phyloP scores from a whole-genome alignment of 1,140 invertebrate genomes.

The Oryzaephilus surinamensis region DNA sequence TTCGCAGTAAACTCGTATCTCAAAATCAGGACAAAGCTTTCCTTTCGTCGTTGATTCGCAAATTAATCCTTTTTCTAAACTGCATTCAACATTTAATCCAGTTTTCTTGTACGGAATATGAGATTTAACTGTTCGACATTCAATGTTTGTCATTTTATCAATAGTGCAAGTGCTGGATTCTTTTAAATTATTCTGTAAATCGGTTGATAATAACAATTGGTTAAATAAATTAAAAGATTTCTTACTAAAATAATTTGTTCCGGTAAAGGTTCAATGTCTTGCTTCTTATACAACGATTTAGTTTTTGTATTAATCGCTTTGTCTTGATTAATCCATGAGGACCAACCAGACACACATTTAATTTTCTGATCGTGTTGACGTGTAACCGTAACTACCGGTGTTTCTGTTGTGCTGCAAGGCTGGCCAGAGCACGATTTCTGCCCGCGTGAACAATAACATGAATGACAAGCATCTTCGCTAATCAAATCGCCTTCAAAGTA shows the following conservation, averaged over 20 bases:
- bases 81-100: conserved; percentile 63
- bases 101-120: conserved; percentile 54
- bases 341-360: conserved; percentile 58
- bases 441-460: conserved; percentile 60
- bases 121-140: conserved; percentile 56
- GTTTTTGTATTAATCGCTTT: conserved; percentile 31
- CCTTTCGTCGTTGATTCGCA: conserved; percentile 41
- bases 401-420: conserved; percentile 41
- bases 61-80: conserved; percentile 55
- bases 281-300: conserved; percentile 15
- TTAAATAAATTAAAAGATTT: no score
- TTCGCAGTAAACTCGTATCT: conserved; percentile 59
- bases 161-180: conserved; percentile 42
- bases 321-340: conserved; percentile 60
- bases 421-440: conserved; percentile 57
- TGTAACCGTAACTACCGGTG: conserved; percentile 24
- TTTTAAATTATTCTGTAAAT: conserved; percentile 29
- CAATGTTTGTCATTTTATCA: conserved; percentile 56
- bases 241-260: conserved; percentile 40
- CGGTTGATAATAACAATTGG: conserved; percentile 12
- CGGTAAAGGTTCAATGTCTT: conserved; percentile 55
- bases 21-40: conserved; percentile 54
- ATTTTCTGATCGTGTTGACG: conserved; percentile 31
- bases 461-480: conserved; percentile 62
- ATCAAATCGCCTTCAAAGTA: conserved; percentile 71